Evolutionary conservation across 2,797 vertebrate genomes (phyloP).

Genomic region (Syngnathus rostellatus): DNA sequence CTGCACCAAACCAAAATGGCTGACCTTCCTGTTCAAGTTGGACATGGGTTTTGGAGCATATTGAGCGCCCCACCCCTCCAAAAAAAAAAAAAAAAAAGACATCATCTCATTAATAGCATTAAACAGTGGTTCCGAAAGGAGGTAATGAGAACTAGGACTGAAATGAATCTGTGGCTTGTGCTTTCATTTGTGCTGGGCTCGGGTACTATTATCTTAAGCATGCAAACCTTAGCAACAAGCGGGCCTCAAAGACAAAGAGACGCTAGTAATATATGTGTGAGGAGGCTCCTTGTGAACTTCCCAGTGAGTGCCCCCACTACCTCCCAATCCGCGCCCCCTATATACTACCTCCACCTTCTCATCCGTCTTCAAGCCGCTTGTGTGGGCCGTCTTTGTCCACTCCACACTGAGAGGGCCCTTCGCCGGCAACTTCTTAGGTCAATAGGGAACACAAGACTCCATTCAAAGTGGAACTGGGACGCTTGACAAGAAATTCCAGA

Average conservation of each 20-base stretch:
- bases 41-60: too few relatives aligned
- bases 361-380: constrained; percentile 42
- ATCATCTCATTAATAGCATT: background rate
- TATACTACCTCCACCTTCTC: constrained; percentile 38
- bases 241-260: constrained; percentile 40
- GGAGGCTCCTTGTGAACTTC: constrained; percentile 44
- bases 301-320: constrained; percentile 25
- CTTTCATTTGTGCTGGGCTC: background rate
- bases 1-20: too few relatives aligned
- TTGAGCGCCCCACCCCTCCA: too few relatives aligned
- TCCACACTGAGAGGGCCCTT: constrained; percentile 65
- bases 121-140: background rate
- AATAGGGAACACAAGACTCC: constrained; percentile 64
- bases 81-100: background rate
- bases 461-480: constrained; percentile 58
- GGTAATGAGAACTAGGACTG: background rate
- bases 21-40: too few relatives aligned
- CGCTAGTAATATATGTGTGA: constrained; percentile 39
- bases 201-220: background rate
- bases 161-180: background rate
- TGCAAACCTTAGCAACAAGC: constrained; percentile 13
- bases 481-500: constrained; percentile 62
- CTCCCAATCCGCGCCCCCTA: background rate
- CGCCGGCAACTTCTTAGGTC: constrained; percentile 65
- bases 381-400: constrained; percentile 67